Conservation (phyloP, 2,113 vertebrate species). For the Eolophus roseicapilla region DNA sequence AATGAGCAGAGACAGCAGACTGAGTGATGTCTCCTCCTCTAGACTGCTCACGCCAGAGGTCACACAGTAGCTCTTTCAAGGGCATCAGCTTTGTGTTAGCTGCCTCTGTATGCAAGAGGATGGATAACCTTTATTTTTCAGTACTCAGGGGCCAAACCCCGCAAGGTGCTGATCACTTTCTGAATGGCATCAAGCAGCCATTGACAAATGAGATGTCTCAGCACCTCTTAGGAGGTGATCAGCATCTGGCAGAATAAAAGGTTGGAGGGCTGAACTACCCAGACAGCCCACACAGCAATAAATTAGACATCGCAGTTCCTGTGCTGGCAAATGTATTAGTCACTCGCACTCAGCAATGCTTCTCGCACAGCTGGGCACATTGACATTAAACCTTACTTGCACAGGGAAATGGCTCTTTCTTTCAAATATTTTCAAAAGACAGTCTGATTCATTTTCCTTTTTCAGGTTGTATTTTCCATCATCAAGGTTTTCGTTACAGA, state of each 20-base stretch:
- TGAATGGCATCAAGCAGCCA: neutral
- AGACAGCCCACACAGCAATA: neutral
- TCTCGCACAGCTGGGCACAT: neutral
- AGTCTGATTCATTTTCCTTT: neutral
- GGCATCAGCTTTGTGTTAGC: neutral
- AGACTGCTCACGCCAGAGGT: neutral
- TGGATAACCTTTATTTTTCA: neutral
- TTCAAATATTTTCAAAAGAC: neutral
- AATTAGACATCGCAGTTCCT: neutral
- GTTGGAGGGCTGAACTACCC: neutral
- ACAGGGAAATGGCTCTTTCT: neutral
- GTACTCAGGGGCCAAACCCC: neutral
- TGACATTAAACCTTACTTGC: neutral
- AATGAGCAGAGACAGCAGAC: constrained; percentile 11
- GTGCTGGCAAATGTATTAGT: neutral
- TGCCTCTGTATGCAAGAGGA: neutral
- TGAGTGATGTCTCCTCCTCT: neutral
- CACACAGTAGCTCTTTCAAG: neutral
- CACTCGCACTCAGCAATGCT: neutral
- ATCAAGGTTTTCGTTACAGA: neutral
- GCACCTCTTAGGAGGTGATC: neutral
- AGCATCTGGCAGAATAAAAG: constrained; percentile 25
- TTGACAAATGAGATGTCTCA: neutral
- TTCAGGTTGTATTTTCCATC: neutral
- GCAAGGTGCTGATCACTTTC: neutral